phyloP scores from a whole-genome alignment of 2,797 vertebrate species.

The Urocyon cinereoargenteus region DNA sequence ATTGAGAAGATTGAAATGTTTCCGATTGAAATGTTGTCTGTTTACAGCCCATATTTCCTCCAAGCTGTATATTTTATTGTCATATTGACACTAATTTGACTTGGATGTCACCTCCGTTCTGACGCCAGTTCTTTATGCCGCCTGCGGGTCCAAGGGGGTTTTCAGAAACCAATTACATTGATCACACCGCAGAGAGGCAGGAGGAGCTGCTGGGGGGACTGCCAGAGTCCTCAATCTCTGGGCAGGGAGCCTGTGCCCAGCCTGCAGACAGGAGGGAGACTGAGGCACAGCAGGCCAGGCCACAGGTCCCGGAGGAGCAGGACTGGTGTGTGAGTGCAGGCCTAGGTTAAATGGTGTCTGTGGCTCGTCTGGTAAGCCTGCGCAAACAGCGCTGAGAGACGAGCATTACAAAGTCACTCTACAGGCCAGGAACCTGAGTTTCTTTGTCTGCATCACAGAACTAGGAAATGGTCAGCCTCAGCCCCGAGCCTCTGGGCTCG shows the following conservation, averaged over 20 bases:
- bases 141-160: neutral
- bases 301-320: neutral
- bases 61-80: constrained; percentile 76
- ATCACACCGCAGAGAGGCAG: constrained; percentile 66
- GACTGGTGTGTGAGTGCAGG: accelerated
- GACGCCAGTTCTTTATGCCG: constrained; percentile 72
- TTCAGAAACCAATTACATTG: constrained; percentile 74
- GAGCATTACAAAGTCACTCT: neutral
- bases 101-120: constrained; percentile 76
- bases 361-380: neutral
- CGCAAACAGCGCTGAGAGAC: accelerated
- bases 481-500: neutral
- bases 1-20: constrained; percentile 74
- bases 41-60: constrained; percentile 70
- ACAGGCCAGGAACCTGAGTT: neutral
- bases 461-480: neutral
- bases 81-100: constrained; percentile 81
- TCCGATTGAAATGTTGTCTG: constrained; percentile 75
- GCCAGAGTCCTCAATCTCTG: neutral
- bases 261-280: neutral
- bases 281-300: neutral
- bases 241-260: neutral
- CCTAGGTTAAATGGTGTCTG: accelerated
- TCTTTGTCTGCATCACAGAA: neutral
- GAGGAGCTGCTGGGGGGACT: neutral